Conservation (phyloP, 2,113 vertebrate species). For the Siniperca knerii region DNA sequence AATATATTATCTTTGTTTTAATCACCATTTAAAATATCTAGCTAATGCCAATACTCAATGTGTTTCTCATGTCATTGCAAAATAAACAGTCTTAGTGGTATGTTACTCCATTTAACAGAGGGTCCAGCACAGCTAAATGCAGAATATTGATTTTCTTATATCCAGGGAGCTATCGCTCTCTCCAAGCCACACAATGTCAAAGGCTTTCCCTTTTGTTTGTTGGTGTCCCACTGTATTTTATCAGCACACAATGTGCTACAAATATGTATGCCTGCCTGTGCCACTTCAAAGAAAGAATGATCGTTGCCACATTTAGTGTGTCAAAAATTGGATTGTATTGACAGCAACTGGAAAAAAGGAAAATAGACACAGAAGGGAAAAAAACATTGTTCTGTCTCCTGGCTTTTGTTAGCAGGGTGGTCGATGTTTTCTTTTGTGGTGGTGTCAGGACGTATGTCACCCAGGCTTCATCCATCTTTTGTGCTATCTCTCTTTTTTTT, state of each 20-base stretch:
- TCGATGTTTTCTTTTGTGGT: constrained; percentile 77
- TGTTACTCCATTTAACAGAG: constrained; percentile 57
- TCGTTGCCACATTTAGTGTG: constrained; percentile 68
- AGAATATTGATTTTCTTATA: constrained; percentile 78
- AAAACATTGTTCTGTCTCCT: constrained; percentile 60
- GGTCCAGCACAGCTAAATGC: constrained; percentile 69
- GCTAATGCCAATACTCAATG: background rate
- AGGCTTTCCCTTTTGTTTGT: constrained; percentile 59
- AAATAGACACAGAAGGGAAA: constrained; percentile 18
- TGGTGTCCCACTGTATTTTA: constrained; percentile 50
- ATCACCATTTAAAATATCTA: constrained; percentile 13
- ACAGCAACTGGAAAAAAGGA: constrained; percentile 38
- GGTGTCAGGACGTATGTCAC: constrained; percentile 71
- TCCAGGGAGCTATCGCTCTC: constrained; percentile 70
- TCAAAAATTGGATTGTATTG: constrained; percentile 67
- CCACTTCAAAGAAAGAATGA: constrained; percentile 57
- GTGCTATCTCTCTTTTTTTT: constrained; percentile 32
- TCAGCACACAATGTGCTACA: constrained; percentile 40
- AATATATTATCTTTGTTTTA: constrained; percentile 29
- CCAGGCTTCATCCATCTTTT: constrained; percentile 66
- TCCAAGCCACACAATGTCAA: constrained; percentile 75
- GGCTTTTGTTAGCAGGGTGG: constrained; percentile 65
- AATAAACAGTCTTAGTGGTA: constrained; percentile 26
- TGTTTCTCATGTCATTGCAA: constrained; percentile 22
- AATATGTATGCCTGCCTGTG: constrained; percentile 50